Evolutionary conservation across 1,140 invertebrate species (phyloP), one percentile per base, ranked within the genome.

Genomic region (Melipona quadrifasciata): DNA sequence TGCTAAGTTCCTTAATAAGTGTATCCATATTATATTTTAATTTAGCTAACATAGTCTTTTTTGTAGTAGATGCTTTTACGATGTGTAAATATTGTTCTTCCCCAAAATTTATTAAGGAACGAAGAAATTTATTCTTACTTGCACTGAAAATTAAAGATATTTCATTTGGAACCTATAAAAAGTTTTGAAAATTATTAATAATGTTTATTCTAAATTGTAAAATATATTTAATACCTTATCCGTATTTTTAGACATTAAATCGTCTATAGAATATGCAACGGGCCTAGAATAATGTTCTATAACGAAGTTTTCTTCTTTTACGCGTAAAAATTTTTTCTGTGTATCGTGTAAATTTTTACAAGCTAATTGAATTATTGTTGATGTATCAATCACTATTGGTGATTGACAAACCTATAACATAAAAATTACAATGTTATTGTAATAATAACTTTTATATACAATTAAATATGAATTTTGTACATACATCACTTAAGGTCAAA

Each of bases 401-500:
- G 82, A 80, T 21, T 87, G 73, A 27, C 76, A 84, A 31, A 70
- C 67, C 87, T 88, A 24, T 24, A 71, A 70, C 24, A 10, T 14
- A 2, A 84, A 75, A 80, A 81, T 24, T 11, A n/a, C 51, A 21
- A 55, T 14, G 4, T n/a, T 39, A 79, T 12, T 27, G 12, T 0
- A 24, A 1, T 17, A 4, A 39, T 58, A 61, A 14, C 10, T 73
- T 58, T n/a, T 17, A 31, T 31, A 34, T 78, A 70, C 17, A 78
- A 57, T 58, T 10, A 57, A 61, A 83, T 34, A 10, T 53, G 24
- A 1, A 0, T 70, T 53, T 53, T 57, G 12, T 27, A 84, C 58
- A 72, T 87, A 95, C 95, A 88, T 95, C 95, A 65, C 95, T 94
- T 12, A 95, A 90, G 61, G 93, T 90, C 53, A 92, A 84, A 87